These are phyloP conservation scores for Hymenopus coronatus DNA, from an alignment of 2,888 invertebrate species.

Conservation along the genomic window DNA sequence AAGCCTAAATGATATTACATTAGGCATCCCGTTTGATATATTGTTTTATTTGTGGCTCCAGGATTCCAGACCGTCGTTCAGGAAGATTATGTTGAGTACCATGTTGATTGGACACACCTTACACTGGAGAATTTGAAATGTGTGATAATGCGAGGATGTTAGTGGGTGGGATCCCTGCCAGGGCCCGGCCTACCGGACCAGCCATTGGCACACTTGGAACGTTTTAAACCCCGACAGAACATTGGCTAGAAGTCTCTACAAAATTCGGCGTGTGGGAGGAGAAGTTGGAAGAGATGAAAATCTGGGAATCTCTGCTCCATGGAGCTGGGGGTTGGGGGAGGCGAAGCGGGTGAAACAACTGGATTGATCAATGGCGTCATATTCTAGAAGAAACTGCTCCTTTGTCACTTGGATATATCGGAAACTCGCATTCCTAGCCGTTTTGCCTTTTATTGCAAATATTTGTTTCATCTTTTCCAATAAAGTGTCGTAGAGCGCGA, in stretches of 20 bases:
- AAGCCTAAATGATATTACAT: no score
- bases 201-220: conserved; percentile 28
- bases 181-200: conserved; percentile 1
- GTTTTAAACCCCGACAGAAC: conserved; percentile 31
- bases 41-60: no score
- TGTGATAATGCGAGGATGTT: not conserved
- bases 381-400: not conserved
- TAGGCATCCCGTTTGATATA: no score
- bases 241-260: conserved; percentile 26
- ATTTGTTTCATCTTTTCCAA: not conserved
- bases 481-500: not conserved
- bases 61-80: not conserved
- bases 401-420: not conserved
- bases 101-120: not conserved
- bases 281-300: not conserved
- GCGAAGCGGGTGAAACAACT: not conserved
- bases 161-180: conserved; percentile 2
- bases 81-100: not conserved
- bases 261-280: not conserved
- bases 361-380: not conserved
- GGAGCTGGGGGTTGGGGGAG: no score
- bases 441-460: not conserved
- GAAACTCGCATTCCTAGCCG: not conserved
- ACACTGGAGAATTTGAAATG: not conserved
- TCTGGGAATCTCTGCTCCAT: not conserved